Evolutionary conservation across 2,113 vertebrate species (phyloP), one percentile per base, ranked within the genome.

Genomic region (Microcebus ravelobensis): DNA sequence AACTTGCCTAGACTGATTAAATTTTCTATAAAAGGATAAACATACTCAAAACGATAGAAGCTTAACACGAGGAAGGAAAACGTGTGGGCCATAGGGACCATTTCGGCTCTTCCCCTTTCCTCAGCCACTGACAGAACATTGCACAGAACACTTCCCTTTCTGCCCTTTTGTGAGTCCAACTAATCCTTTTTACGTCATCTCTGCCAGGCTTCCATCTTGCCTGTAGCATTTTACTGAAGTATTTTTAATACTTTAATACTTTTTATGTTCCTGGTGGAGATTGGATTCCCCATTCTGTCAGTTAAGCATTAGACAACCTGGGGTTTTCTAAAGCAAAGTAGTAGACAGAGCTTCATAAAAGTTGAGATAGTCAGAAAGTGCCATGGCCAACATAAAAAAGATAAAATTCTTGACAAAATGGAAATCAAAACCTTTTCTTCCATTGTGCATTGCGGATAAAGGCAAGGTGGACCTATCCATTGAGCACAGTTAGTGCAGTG

Each of bases 291-390:
- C 55, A 29, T 45, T 80, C 29, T 67, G 34, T 81, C 55, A n/a
- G 25, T 14, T 29, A 65, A 74, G 17, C 39, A 4, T 31, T 5
- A 39, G 14, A 48, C 3, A 13, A 55, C 21, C 57, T 31, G 7
- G 48, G 10, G 25, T 79, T 93, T 86, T 90, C 91, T 59, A 86
- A 70, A 86, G 57, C 65, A 67, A 86, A 42, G 74, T n/a, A 48
- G 57, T 57, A 81, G 57, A 81, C 8, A 7, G 20, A 55, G 57
- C 42, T 82, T 81, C 36, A 87, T 42, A 73, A 74, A 15, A 2
- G 18, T 34, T 31, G 17, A 52, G 29, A 14, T 52, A 8, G 27
- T 39, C n/a, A 42, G 84, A 71, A 87, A 71, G 71, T 55, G 50
- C 48, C 67, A 5, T 3, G 34, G 55, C 25, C 42, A 15, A 42